Evolutionary conservation across 35 echinoderm and acorn worm genomes (phyloP).

Genomic region (Amphiura filiformis): DNA sequence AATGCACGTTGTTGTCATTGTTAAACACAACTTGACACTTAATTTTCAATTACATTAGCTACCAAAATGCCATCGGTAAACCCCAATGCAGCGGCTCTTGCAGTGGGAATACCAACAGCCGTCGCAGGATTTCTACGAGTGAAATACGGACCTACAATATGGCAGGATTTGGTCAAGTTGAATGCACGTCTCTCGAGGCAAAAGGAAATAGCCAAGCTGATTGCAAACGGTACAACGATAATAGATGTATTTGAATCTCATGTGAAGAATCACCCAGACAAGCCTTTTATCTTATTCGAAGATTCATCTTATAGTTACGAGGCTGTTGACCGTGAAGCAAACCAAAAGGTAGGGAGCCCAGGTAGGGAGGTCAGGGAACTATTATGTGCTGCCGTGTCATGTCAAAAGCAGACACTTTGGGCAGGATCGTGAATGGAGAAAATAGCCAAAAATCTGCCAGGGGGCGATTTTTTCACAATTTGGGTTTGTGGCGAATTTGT

Average conservation of each 20-base stretch:
- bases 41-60: too few relatives aligned
- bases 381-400: too few relatives aligned
- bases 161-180: not conserved
- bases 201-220: not conserved
- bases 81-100: not conserved
- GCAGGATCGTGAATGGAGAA: too few relatives aligned
- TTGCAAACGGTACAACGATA: constrained; percentile 12
- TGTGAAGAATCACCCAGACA: constrained; percentile 40
- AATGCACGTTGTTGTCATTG: too few relatives aligned
- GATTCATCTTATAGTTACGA: constrained; percentile 57
- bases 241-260: constrained; percentile 66
- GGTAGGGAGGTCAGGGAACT: too few relatives aligned
- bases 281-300: constrained; percentile 57
- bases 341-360: too few relatives aligned
- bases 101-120: constrained; percentile 6
- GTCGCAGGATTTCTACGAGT: constrained; percentile 1
- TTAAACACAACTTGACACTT: too few relatives aligned
- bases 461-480: too few relatives aligned
- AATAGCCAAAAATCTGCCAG: too few relatives aligned
- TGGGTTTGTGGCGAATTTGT: too few relatives aligned
- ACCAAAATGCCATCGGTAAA: too few relatives aligned
- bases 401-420: too few relatives aligned
- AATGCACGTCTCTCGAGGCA: not conserved
- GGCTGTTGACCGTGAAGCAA: constrained; percentile 57
- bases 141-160: constrained; percentile 27